Evolutionary conservation across 2,113 vertebrate species (phyloP).

Genomic region (Pollachius pollachius): DNA sequence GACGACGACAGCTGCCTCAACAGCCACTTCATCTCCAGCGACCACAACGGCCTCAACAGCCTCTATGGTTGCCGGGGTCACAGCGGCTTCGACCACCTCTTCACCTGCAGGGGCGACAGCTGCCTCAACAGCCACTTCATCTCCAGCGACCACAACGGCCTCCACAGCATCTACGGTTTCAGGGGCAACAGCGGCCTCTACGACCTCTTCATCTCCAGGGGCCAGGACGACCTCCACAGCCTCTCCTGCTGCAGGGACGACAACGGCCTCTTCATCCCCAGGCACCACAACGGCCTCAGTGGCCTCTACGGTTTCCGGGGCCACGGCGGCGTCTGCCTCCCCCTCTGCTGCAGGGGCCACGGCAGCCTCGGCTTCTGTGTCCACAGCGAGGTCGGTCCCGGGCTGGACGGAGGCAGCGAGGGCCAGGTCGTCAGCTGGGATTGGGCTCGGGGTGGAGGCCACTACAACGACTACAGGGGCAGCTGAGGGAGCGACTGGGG

Average conservation of each 20-base stretch:
- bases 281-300: constrained; percentile 53
- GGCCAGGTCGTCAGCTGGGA: constrained; percentile 12
- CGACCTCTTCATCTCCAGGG: constrained; percentile 21
- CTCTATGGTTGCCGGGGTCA: constrained; percentile 23
- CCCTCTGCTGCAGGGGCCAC: background rate
- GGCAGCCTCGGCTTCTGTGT: constrained; percentile 20
- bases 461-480: constrained; percentile 47
- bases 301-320: constrained; percentile 24
- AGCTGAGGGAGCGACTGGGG: constrained; percentile 37
- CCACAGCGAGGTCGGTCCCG: constrained; percentile 18
- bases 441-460: constrained; percentile 39
- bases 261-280: constrained; percentile 49
- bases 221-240: constrained; percentile 14
- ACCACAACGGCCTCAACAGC: constrained; percentile 54
- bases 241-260: constrained; percentile 54
- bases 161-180: constrained; percentile 17
- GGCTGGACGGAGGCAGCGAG: constrained; percentile 53
- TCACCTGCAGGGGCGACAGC: constrained; percentile 58
- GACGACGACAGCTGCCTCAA: constrained; percentile 48
- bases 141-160: constrained; percentile 9
- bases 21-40: constrained; percentile 50
- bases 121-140: constrained; percentile 46
- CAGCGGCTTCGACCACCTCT: constrained; percentile 31
- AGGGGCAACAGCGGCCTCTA: constrained; percentile 36
- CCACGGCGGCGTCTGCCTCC: constrained; percentile 15